Conservation (phyloP, 2,113 vertebrate species). For the Eurystomus gularis region DNA sequence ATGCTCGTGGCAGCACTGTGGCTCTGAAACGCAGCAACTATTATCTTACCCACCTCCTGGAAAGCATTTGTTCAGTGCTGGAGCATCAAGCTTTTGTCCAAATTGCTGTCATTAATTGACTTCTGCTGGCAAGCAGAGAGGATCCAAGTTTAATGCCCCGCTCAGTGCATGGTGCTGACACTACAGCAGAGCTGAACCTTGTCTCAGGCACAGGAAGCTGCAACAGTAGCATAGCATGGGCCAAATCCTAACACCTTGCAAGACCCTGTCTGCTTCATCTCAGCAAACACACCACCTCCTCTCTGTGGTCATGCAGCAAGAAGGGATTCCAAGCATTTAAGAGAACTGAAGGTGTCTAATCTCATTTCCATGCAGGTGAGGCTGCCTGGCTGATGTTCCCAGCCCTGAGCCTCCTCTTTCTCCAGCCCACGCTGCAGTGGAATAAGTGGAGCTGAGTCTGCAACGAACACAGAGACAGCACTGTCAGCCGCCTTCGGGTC, state of each 20-base stretch:
- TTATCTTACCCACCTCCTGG: rapidly evolving
- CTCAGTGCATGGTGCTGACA: background rate
- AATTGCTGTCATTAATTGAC: background rate
- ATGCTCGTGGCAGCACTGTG: background rate
- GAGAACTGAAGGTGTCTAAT: no score
- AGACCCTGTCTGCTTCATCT: rapidly evolving
- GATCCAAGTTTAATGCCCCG: rapidly evolving
- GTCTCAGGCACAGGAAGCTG: rapidly evolving
- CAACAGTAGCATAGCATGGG: rapidly evolving
- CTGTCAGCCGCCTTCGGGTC: background rate
- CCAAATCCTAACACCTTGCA: rapidly evolving
- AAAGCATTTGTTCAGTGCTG: background rate
- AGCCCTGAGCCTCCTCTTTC: background rate
- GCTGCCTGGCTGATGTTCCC: background rate
- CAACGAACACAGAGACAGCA: rapidly evolving
- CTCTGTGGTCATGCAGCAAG: background rate
- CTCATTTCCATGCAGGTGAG: background rate
- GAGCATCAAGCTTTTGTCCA: background rate
- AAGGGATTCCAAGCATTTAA: background rate
- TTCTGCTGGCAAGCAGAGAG: background rate
- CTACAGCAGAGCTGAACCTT: rapidly evolving
- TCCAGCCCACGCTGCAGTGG: rapidly evolving
- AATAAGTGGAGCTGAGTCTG: background rate
- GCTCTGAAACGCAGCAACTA: background rate
- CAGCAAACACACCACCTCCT: background rate